Conservation (phyloP, 1,140 invertebrate genomes). For the Lepidostoma basale region DNA sequence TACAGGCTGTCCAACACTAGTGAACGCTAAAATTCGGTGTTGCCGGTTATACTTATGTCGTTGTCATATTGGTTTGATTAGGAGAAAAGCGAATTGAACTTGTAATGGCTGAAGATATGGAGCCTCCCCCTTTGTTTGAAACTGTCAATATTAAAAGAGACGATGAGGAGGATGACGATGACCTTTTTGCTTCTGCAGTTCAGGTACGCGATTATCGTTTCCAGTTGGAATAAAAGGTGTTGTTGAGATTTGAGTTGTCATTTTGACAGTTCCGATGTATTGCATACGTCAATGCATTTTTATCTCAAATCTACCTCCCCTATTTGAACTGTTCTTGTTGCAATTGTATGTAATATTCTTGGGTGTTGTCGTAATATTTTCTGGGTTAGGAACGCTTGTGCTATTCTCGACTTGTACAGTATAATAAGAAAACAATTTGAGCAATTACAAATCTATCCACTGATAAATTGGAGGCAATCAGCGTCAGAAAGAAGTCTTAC, state of each 20-base stretch:
- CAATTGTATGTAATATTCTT: too few relatives aligned
- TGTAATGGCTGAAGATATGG: slow-evolving; percentile 36
- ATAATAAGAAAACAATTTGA: too few relatives aligned
- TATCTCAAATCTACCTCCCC: slow-evolving; percentile 22
- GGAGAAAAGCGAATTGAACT: slow-evolving; percentile 33
- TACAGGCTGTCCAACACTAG: slow-evolving; percentile 6
- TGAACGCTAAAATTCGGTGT: slow-evolving; percentile 15
- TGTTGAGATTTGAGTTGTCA: slow-evolving; percentile 15
- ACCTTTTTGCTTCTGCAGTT: slow-evolving; percentile 78
- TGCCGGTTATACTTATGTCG: slow-evolving; percentile 23
- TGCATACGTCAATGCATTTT: slow-evolving; percentile 38
- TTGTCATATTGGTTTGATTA: slow-evolving; percentile 34
- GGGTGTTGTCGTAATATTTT: too few relatives aligned
- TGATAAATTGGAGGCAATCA: too few relatives aligned
- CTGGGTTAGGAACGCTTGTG: too few relatives aligned
- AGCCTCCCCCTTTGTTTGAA: slow-evolving; percentile 66
- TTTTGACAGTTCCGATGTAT: slow-evolving; percentile 32
- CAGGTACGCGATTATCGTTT: slow-evolving; percentile 71
- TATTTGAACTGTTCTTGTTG: too few relatives aligned
- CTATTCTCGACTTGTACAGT: too few relatives aligned
- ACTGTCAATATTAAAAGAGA: slow-evolving; percentile 69
- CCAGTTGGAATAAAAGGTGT: background rate
- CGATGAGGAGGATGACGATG: slow-evolving; percentile 74
- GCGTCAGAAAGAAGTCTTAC: too few relatives aligned
- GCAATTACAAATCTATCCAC: too few relatives aligned